phyloP scores from a whole-genome alignment of 2,888 invertebrate genomes.

The Euplexia lucipara region DNA sequence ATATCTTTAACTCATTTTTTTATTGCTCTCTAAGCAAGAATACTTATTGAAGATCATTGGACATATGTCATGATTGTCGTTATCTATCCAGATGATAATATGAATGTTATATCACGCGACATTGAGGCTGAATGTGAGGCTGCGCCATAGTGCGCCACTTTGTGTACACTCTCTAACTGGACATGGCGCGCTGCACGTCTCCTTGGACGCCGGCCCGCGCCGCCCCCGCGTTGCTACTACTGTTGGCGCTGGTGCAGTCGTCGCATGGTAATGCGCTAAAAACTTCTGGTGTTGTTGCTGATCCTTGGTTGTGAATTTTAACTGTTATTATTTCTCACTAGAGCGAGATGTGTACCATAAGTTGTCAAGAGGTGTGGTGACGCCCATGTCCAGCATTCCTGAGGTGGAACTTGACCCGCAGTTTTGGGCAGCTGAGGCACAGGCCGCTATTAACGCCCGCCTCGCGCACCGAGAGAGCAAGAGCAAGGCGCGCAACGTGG shows the following conservation, averaged over 20 bases:
- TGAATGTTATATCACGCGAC: not conserved
- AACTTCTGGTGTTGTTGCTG: not conserved
- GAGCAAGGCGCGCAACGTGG: slow-evolving; percentile 88
- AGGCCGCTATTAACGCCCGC: slow-evolving; percentile 79
- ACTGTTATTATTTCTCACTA: slow-evolving; percentile 29
- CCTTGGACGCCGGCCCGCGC: not conserved
- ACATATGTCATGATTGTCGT: slow-evolving; percentile 6
- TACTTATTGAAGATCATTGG: slow-evolving; percentile 12
- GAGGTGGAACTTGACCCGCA: slow-evolving; percentile 66
- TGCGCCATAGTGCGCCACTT: slow-evolving; percentile 5
- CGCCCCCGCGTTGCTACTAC: slow-evolving; percentile 26
- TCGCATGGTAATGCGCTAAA: slow-evolving; percentile 31
- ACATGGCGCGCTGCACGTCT: slow-evolving; percentile 25
- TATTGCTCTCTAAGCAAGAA: slow-evolving; percentile 6
- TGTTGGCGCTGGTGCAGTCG: slow-evolving; percentile 28
- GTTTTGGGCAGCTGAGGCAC: slow-evolving; percentile 88
- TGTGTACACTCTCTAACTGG: slow-evolving; percentile 12
- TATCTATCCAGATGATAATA: slow-evolving; percentile 41
- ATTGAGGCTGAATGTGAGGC: slow-evolving; percentile 11
- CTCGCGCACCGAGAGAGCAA: slow-evolving; percentile 34
- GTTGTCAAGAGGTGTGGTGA: not conserved
- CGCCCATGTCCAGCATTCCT: not conserved
- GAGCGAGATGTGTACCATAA: slow-evolving; percentile 60
- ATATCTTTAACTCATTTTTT: not conserved
- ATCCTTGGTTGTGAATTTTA: not conserved